phyloP scores from a whole-genome alignment of 2,113 vertebrate genomes.

The Xyliphius kryptos region DNA sequence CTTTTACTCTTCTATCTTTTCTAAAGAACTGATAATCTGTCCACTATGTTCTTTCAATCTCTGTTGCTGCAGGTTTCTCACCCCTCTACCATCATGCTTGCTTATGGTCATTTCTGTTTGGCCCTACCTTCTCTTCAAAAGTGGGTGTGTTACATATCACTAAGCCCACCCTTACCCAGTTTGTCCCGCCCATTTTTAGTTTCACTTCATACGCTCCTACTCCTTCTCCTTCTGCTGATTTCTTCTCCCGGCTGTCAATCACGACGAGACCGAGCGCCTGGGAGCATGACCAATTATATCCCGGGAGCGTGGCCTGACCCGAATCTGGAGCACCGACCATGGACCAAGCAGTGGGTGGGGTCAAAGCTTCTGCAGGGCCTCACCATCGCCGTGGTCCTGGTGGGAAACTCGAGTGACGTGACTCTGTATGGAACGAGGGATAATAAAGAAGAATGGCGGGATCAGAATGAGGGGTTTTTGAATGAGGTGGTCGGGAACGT shows the following conservation, averaged over 20 bases:
- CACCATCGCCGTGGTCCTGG: conserved; percentile 91
- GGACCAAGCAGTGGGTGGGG: conserved; percentile 38
- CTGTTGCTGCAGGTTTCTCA: conserved; percentile 52
- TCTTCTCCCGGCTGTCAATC: conserved; percentile 53
- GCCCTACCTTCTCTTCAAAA: conserved; percentile 34
- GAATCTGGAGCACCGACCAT: conserved; percentile 29
- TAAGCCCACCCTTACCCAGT: conserved; percentile 24
- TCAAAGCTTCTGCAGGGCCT: conserved; percentile 68
- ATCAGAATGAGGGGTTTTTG: conserved; percentile 4
- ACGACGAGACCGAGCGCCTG: conserved; percentile 55
- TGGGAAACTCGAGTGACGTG: conserved; percentile 96
- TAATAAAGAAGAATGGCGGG: conserved; percentile 24
- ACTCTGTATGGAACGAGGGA: conserved; percentile 86
- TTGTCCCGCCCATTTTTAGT: conserved; percentile 38
- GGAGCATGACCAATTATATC: conserved; percentile 49
- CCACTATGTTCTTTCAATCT: too few species aligned
- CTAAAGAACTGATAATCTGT: too few species aligned
- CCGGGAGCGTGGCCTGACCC: conserved; percentile 44
- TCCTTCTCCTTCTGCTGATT: conserved; percentile 56
- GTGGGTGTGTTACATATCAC: neutral
- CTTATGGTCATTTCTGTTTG: conserved; percentile 44
- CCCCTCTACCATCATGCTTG: conserved; percentile 61
- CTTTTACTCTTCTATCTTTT: too few species aligned
- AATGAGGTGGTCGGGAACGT: conserved; percentile 58
- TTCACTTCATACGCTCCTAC: conserved; percentile 25